A percentile compares a stretch with the other conserved stretches of the same genome.
These are phyloP conservation scores for Tipula confusa DNA, from an alignment of 2,888 invertebrate species.

Conservation along the genomic window DNA sequence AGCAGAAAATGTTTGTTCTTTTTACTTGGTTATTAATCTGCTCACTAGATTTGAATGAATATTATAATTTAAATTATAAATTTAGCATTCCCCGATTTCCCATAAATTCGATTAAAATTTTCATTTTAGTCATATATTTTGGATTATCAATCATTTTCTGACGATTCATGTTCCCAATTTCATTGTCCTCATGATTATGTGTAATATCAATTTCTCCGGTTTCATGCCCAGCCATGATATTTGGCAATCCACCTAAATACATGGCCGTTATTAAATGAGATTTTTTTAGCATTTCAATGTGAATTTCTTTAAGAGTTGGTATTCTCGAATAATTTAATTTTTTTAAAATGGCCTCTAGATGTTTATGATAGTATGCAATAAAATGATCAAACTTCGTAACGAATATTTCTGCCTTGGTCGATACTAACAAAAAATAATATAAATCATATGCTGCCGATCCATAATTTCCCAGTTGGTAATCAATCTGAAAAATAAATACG, in stretches of 20 bases:
- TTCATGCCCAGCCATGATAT: background rate
- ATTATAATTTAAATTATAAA: background rate
- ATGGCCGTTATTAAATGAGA: background rate
- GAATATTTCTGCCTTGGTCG: conserved; percentile 39
- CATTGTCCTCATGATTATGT: background rate
- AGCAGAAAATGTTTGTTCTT: too few species aligned
- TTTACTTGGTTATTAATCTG: too few species aligned
- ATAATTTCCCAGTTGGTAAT: conserved; percentile 43
- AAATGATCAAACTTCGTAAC: conserved; percentile 38
- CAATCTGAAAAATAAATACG: conserved; percentile 38
- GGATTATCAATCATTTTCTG: background rate
- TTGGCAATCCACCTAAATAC: background rate
- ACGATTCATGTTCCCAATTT: background rate
- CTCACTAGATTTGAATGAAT: too few species aligned
- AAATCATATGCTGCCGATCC: conserved; percentile 43
- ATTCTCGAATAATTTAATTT: background rate
- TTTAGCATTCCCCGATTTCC: background rate
- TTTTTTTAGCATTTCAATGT: background rate
- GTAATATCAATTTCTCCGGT: background rate
- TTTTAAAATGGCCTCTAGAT: background rate
- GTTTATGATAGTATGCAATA: conserved; percentile 39
- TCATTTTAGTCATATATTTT: background rate
- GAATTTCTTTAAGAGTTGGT: background rate
- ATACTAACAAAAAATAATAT: conserved; percentile 42
- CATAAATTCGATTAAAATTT: background rate